Base-by-base conservation (phyloP, 1,140 invertebrate species). In the Hycleus cichorii region DNA sequence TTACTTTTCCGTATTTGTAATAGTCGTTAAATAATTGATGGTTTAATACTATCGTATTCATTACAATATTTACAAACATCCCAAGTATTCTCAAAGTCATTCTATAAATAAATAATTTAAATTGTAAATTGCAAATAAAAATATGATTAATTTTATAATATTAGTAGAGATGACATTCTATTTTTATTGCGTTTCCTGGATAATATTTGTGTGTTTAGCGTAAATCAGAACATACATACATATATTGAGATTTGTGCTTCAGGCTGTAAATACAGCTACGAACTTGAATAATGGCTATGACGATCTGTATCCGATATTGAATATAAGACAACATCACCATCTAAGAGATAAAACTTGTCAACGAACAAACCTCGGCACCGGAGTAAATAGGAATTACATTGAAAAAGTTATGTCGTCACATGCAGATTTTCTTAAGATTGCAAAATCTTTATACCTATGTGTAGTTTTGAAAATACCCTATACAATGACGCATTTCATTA, bases 271-370 rank as follows among this genome's bases (percentile, higher is more conserved):
- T 42, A 47, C 51, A 39, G 53, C 46, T 54, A 49, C 52, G 39
- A 44, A 40, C 38, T 50, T 64, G 62, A 66, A 59, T 66, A 66
- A 66, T 66, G 64, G 62, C 49, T 61, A 57, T 53, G 62, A 53
- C 61, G 58, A 63, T 65, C 50, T 59, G 49, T 47, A 52, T 50
- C 49, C 59, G 57, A 66, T 66, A 61, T 64, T 64, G 59, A 60
- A 64, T 64, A 64, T 56, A 64, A 64, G 58, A 65, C 55, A 66
- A 62, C 62, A 62, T 60, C 49, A 49, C 56, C 56, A 58, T 62
- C 62, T 56, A 61, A 66, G 59, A 66, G 62, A 66, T 66, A 64
- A 64, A 64, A 66, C 62, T 66, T 66, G 62, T 66, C 62, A 64
- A 47, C 62, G 64, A 60, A 53, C 59, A 66, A 66, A 66, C 58